Evolutionary conservation across 2,888 invertebrate genomes (phyloP).

Genomic region (Polydrusus tereticollis): DNA sequence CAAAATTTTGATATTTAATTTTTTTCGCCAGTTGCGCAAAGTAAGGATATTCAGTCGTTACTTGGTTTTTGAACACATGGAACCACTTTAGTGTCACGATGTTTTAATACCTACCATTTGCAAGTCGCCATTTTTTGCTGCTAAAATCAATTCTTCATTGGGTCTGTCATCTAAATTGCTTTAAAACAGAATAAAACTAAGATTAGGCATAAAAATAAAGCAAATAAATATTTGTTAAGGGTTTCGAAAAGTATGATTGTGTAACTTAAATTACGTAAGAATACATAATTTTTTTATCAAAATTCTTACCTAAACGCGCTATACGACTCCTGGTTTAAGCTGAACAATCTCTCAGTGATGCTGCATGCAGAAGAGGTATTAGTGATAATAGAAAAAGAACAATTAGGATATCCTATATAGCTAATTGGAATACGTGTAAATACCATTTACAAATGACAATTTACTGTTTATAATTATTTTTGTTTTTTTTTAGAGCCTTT

Average conservation of each 20-base stretch:
- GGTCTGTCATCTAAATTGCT: slow-evolving; percentile 87
- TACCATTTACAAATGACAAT: no score
- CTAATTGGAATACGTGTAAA: no score
- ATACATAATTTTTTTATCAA: no score
- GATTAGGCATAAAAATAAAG: slow-evolving; percentile 13
- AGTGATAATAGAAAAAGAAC: slow-evolving; percentile 57
- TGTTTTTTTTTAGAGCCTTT: no score
- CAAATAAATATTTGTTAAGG: not conserved
- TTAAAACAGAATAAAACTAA: slow-evolving; percentile 62
- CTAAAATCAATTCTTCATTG: slow-evolving; percentile 84
- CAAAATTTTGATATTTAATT: no score
- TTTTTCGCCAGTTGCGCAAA: no score
- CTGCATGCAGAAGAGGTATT: slow-evolving; percentile 76
- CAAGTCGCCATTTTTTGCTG: slow-evolving; percentile 86
- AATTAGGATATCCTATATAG: no score
- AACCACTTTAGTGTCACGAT: no score
- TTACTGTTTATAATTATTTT: no score
- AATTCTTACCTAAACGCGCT: slow-evolving; percentile 74
- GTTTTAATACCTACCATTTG: slow-evolving; percentile 73
- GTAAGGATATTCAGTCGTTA: no score
- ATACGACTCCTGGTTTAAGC: slow-evolving; percentile 83
- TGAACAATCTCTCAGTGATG: slow-evolving; percentile 85
- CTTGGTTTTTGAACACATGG: no score
- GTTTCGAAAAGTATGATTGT: not conserved
- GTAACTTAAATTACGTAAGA: not conserved